Percentiles rank a stretch among this genome's conserved stretches.
Evolutionary conservation across 1,140 invertebrate species (phyloP).

Genomic region (Pogonognathellus flavescens): DNA sequence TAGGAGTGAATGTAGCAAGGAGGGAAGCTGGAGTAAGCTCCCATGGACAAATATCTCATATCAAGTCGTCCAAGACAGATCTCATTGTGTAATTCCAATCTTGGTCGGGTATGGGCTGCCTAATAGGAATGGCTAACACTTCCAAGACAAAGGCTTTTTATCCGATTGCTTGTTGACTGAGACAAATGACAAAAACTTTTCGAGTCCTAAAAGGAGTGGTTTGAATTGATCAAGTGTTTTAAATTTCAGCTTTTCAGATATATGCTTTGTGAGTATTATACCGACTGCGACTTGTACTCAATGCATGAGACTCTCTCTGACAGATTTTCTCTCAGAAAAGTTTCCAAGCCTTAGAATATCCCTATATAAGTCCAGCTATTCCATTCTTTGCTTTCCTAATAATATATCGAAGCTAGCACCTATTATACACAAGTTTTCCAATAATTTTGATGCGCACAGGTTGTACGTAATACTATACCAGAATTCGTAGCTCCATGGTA

Average conservation of each 20-base stretch:
- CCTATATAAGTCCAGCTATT: background rate
- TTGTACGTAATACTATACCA: conserved; percentile 13
- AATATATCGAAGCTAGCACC: background rate
- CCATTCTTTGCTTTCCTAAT: background rate
- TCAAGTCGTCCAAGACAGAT: no score
- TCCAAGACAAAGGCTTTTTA: conserved; percentile 35
- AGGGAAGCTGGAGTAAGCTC: no score
- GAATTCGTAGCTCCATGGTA: background rate
- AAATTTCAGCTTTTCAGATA: conserved; percentile 1
- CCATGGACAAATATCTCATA: no score
- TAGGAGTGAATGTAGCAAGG: no score
- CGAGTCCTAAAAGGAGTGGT: conserved; percentile 45
- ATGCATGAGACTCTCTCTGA: no score
- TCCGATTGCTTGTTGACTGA: conserved; percentile 46
- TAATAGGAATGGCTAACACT: conserved; percentile 24
- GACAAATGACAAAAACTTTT: conserved; percentile 50
- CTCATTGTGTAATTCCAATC: background rate
- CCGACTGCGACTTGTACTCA: background rate
- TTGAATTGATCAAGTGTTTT: conserved; percentile 40
- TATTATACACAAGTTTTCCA: conserved; percentile 18
- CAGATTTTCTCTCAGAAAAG: no score
- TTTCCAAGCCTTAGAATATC: background rate
- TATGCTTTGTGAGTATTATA: background rate
- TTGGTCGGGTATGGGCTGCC: background rate
- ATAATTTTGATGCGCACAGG: conserved; percentile 23